phyloP scores from a whole-genome alignment of 2,113 vertebrate species.

The Campylorhamphus procurvoides region DNA sequence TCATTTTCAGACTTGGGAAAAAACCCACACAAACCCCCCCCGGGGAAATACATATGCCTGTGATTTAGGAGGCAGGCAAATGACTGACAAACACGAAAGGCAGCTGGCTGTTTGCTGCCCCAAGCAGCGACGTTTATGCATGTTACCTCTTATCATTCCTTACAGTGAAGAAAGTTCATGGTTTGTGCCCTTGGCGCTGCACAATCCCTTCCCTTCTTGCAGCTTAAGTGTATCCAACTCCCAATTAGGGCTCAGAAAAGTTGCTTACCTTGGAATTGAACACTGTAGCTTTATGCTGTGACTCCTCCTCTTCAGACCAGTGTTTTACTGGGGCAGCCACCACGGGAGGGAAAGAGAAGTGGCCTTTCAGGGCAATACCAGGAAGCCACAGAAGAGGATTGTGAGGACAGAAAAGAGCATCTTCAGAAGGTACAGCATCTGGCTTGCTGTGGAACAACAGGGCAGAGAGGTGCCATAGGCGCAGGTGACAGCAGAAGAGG shows the following conservation, averaged over 20 bases:
- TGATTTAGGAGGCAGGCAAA: not conserved
- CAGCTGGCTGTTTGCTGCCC: not conserved
- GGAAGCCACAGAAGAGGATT: not conserved
- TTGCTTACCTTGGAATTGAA: not conserved
- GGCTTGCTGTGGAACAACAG: not conserved
- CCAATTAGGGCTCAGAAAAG: fast-evolving
- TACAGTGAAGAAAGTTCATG: not conserved
- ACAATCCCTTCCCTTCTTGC: no score
- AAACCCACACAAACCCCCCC: fast-evolving
- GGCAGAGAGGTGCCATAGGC: not conserved
- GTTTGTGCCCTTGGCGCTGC: not conserved
- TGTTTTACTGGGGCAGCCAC: not conserved
- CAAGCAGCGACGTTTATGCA: fast-evolving
- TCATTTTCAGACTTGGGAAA: not conserved
- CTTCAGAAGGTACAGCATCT: not conserved
- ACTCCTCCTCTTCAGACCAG: not conserved
- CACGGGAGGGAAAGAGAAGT: not conserved
- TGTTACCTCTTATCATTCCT: not conserved
- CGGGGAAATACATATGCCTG: not conserved
- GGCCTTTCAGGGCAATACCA: not conserved
- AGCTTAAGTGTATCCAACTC: not conserved
- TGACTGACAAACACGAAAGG: not conserved
- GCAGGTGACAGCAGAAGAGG: not conserved
- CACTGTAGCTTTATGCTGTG: not conserved
- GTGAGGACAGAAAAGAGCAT: not conserved